A percentile compares a stretch with the other conserved stretches of the same genome.
These are phyloP conservation scores for Chondrilla cf. caribensis DNA, from an alignment of 37 sponge, comb jelly and placozoan species.

Conservation along the genomic window DNA sequence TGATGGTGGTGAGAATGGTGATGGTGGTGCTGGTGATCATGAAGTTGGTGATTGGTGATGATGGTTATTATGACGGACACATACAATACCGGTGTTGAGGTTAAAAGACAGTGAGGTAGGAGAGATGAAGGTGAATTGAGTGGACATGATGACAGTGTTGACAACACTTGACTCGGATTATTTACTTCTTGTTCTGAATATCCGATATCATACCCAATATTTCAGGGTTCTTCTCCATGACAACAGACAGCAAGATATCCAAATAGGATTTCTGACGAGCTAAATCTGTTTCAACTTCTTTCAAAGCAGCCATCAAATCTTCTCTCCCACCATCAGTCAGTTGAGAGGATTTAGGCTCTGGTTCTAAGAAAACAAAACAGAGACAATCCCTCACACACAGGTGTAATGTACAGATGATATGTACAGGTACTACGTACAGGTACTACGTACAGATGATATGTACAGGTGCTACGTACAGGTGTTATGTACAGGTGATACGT, in stretches of 20 bases:
- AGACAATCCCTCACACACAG: neutral
- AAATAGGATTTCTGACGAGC: constrained; percentile 56
- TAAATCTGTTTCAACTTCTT: constrained; percentile 30
- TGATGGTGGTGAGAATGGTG: too few species aligned
- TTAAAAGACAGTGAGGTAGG: too few species aligned
- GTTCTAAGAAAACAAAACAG: neutral
- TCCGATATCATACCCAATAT: constrained; percentile 56
- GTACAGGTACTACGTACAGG: neutral
- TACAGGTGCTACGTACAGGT: too few species aligned
- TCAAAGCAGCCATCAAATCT: constrained; percentile 42
- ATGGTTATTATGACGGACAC: too few species aligned
- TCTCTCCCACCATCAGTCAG: constrained; percentile 11
- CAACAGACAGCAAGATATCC: constrained; percentile 58
- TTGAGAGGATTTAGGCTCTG: neutral
- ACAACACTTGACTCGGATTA: neutral
- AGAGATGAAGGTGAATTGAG: too few species aligned
- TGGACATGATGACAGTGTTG: too few species aligned
- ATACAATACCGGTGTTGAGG: too few species aligned
- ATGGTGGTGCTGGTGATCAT: too few species aligned
- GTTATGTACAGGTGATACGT: too few species aligned
- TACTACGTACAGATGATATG: neutral
- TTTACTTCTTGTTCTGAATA: constrained; percentile 25
- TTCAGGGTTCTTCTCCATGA: constrained; percentile 62
- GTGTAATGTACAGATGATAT: too few species aligned
- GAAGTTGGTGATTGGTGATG: too few species aligned